phyloP scores from a whole-genome alignment of 2,113 vertebrate genomes.

The Stomatorhinus ivindoensis region DNA sequence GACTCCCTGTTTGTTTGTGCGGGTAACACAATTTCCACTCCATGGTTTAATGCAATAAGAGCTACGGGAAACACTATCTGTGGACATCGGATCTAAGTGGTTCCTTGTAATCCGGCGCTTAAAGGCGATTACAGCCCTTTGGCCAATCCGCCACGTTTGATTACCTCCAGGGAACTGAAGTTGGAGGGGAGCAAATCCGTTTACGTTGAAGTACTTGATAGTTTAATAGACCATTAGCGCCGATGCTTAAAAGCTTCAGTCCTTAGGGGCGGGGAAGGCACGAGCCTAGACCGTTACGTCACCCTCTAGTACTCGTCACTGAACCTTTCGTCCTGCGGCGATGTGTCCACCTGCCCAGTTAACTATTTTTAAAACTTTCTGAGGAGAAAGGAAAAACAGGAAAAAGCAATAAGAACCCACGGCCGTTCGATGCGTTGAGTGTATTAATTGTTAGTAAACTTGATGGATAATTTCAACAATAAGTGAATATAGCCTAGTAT shows the following conservation, averaged over 20 bases:
- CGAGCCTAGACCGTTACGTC: conserved; percentile 32
- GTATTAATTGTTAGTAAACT: not conserved
- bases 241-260: conserved; percentile 44
- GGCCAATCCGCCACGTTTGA: conserved; percentile 46
- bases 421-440: not conserved
- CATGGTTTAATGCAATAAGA: conserved; percentile 34
- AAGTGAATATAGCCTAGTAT: not conserved
- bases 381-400: not conserved
- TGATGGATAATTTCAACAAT: not conserved
- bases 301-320: conserved; percentile 18
- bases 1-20: conserved; percentile 22
- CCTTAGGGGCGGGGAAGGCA: conserved; percentile 28
- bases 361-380: not conserved
- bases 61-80: conserved; percentile 42
- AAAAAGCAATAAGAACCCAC: not conserved
- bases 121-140: conserved; percentile 44
- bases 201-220: conserved; percentile 52
- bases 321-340: conserved; percentile 12
- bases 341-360: not conserved
- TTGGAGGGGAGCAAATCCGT: conserved; percentile 41
- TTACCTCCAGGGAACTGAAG: conserved; percentile 42
- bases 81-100: conserved; percentile 46
- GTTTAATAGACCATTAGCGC: conserved; percentile 55
- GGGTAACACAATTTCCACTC: conserved; percentile 25
- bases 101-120: conserved; percentile 46